Evolutionary conservation across 2,113 vertebrate species (phyloP).

Genomic region (Xenotilapia flavipinnis): DNA sequence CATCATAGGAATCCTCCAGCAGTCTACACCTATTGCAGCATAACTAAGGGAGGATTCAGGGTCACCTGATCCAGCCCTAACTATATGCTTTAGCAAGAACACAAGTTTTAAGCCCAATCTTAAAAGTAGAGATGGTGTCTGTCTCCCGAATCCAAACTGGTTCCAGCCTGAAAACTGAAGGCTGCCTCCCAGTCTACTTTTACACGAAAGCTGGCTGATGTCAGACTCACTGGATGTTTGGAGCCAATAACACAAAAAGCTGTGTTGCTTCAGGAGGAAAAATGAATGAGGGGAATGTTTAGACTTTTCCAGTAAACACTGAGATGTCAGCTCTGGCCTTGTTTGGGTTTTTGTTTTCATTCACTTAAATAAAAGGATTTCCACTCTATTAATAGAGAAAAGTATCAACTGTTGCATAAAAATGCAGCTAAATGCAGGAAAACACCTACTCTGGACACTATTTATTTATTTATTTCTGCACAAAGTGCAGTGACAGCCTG

Average conservation of each 20-base stretch:
- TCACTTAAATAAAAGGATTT: not conserved
- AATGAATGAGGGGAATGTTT: not conserved
- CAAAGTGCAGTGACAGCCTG: not conserved
- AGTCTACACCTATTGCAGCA: rapidly evolving
- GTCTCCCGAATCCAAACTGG: not conserved
- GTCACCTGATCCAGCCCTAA: not conserved
- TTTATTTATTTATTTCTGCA: not conserved
- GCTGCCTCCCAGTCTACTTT: not conserved
- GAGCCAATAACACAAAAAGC: not conserved
- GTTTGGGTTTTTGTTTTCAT: not conserved
- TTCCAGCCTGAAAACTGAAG: not conserved
- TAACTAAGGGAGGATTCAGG: not conserved
- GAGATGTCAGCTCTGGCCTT: not conserved
- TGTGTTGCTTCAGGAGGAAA: not conserved
- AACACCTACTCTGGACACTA: not conserved
- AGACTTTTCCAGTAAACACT: not conserved
- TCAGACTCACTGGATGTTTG: rapidly evolving
- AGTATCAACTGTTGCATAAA: not conserved
- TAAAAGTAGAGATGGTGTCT: not conserved
- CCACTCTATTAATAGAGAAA: not conserved
- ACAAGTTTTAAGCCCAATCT: rapidly evolving
- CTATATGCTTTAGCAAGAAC: rapidly evolving
- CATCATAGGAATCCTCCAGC: too few relatives aligned
- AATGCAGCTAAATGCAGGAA: not conserved
- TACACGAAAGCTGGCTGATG: not conserved